Conservation (phyloP, 2,888 invertebrate species). For the Apamea epomidion region DNA sequence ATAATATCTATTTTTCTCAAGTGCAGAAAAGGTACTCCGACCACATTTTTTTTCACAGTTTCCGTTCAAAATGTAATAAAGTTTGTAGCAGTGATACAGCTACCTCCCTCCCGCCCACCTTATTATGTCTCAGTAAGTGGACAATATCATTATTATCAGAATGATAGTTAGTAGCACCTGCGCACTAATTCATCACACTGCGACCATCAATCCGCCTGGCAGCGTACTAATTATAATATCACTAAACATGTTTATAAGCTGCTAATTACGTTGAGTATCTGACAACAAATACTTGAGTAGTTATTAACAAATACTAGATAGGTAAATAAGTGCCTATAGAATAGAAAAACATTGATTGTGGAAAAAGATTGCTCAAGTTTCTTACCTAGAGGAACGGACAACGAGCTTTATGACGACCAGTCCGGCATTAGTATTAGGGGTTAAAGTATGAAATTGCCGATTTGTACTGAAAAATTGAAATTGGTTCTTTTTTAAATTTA, state of each 20-base stretch:
- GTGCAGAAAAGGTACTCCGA: neutral
- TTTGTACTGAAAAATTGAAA: too few species aligned
- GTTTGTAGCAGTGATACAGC: neutral
- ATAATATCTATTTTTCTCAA: neutral
- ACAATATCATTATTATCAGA: slow-evolving; percentile 28
- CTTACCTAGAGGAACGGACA: neutral
- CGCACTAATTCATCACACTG: slow-evolving; percentile 29
- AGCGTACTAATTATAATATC: slow-evolving; percentile 41
- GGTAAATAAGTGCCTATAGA: too few species aligned
- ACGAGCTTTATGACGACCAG: too few species aligned
- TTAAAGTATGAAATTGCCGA: too few species aligned
- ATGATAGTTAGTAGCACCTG: slow-evolving; percentile 25
- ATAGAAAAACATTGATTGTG: neutral
- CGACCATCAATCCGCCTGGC: slow-evolving; percentile 23
- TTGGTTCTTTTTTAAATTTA: too few species aligned
- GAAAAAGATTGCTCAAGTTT: neutral
- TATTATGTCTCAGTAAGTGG: slow-evolving; percentile 9
- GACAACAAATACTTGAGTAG: neutral
- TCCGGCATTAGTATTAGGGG: too few species aligned
- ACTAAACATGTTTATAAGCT: slow-evolving; percentile 22
- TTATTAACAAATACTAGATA: too few species aligned
- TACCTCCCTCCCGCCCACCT: neutral
- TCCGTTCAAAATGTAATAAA: neutral
- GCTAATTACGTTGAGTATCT: neutral
- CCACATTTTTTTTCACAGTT: neutral